Conservation (phyloP, 2,888 invertebrate species). For the Chesias legatella region DNA sequence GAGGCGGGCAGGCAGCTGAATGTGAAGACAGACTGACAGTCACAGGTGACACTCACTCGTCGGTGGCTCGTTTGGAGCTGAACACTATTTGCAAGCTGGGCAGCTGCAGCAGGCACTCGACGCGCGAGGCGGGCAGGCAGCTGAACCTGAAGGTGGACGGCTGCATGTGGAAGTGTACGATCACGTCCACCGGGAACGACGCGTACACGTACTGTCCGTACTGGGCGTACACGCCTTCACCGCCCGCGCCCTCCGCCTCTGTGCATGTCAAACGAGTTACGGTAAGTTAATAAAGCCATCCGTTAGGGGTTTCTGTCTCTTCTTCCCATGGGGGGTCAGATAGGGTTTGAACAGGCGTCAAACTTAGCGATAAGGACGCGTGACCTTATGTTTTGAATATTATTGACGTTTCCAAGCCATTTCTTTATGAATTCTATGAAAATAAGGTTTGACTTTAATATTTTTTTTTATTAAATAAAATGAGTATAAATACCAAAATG, state of each 20-base stretch:
- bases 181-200: constrained; percentile 98
- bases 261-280: constrained; percentile 21
- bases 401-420: no score
- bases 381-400: no score
- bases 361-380: no score
- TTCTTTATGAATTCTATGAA: no score
- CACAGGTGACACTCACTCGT: constrained; percentile 80
- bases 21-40: neutral
- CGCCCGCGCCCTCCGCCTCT: constrained; percentile 56
- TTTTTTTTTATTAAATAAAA: no score
- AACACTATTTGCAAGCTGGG: constrained; percentile 98
- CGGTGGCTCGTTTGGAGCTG: constrained; percentile 93
- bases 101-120: constrained; percentile 96
- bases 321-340: no score
- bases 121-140: constrained; percentile 95
- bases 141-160: constrained; percentile 98
- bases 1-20: constrained; percentile 83
- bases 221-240: constrained; percentile 71
- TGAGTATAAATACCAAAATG: no score
- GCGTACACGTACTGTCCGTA: constrained; percentile 92
- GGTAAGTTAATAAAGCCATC: no score
- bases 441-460: no score
- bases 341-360: no score
- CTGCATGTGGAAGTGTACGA: constrained; percentile 99
- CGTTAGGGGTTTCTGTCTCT: no score